A percentile compares a stretch with the other conserved stretches of the same genome.
Conservation (phyloP, 35 echinoderm and acorn worm genomes). For the Hemicentrotus pulcherrimus region DNA sequence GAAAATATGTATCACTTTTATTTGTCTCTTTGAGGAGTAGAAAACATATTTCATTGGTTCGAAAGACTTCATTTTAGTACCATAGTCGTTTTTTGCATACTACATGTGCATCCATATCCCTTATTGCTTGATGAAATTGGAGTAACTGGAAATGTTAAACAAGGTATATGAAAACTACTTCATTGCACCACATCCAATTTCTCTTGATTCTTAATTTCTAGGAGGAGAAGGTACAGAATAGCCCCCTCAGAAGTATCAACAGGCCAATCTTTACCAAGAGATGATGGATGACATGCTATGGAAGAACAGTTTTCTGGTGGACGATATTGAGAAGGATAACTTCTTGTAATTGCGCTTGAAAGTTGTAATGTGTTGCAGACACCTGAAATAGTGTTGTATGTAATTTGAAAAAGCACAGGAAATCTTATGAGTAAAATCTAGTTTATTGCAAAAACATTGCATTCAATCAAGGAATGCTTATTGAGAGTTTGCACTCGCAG, state of each 20-base stretch:
- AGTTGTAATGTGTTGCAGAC: background rate
- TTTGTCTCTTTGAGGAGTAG: background rate
- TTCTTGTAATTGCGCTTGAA: background rate
- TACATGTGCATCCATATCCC: background rate
- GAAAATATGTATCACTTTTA: background rate
- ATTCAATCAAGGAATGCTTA: background rate
- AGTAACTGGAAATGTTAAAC: background rate
- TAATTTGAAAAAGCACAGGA: background rate
- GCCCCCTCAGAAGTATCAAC: slow-evolving; percentile 50
- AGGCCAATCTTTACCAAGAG: slow-evolving; percentile 14
- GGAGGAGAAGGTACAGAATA: slow-evolving; percentile 72
- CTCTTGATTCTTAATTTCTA: slow-evolving; percentile 48
- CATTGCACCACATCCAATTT: too few species aligned
- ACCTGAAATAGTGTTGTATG: background rate
- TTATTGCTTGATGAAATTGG: background rate
- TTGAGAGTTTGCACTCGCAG: background rate
- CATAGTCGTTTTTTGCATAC: background rate
- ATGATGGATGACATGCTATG: slow-evolving; percentile 26
- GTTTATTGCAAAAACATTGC: background rate
- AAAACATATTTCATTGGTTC: background rate
- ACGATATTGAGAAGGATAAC: background rate
- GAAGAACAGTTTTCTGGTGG: background rate
- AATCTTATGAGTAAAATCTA: background rate
- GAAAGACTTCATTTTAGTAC: background rate
- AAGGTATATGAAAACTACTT: background rate